Base-by-base conservation (phyloP, 2,888 invertebrate species). In the Perithous albicinctus region DNA sequence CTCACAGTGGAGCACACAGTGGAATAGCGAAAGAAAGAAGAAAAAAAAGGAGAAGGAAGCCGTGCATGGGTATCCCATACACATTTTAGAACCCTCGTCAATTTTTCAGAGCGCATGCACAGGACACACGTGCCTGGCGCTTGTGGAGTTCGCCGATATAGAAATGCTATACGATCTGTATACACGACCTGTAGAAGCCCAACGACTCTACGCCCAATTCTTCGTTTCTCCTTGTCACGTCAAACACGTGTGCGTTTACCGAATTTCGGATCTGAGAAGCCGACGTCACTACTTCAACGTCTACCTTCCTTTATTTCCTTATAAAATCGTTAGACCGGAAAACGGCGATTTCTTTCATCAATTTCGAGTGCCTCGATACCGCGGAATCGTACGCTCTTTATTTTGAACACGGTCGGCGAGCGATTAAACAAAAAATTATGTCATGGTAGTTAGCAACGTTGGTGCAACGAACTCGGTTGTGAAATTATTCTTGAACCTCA, bases 71-170 rank as follows among this genome's bases (percentile, higher is more conserved):
- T 46, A 56, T 41, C 38, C 59, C 41, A 46, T 78, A 67, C 51
- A 70, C 43, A 64, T 69, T 74, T 77, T 63, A 78, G 67, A 69
- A 81, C 78, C 81, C 73, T 74, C 78, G 64, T 67, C 72, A 69
- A 78, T 81, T 67, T 67, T 81, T 74, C 54, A 63, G n/a, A 61
- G 51, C 64, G 41, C 38, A 41, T 29, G 8, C 48, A 69, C 26
- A 18, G 67, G n/a, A n/a, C 43, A 78, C 78, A 81, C 81, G 81
- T 74, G 78, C 77, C 73, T 43, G 35, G 72, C 20, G 59, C 59
- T 20, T 15, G n/a, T n/a, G 35, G 29, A 54, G 20, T 35, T 72
- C 15, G 51, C 8, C 38, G 64, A 59, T 59, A 73, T 73, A 78
- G 66, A 73, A 78, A 73, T 73, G 73, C 46, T 59, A 38, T 66